These are phyloP conservation scores for Lithobates sylvaticus DNA, from an alignment of 2,797 vertebrate species.

Conservation along the genomic window DNA sequence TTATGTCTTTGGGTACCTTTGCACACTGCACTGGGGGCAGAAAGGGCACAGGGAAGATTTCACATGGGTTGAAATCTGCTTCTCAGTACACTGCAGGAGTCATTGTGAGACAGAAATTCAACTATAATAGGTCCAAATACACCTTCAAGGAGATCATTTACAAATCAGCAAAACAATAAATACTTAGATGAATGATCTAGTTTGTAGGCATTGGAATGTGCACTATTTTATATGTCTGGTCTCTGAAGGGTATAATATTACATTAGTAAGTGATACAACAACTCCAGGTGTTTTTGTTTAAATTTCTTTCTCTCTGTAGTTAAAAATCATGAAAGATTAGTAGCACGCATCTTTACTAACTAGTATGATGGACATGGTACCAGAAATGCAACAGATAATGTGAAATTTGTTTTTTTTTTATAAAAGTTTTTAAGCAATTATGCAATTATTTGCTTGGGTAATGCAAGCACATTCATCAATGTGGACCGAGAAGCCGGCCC, in stretches of 20 bases:
- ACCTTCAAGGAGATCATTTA: neutral
- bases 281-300: conserved; percentile 12
- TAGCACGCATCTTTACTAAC: neutral
- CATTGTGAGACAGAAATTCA: neutral
- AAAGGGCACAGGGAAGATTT: too few species aligned
- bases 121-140: neutral
- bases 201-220: neutral
- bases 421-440: conserved; percentile 70
- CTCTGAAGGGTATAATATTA: neutral
- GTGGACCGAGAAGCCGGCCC: neutral
- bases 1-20: neutral
- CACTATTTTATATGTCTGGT: neutral
- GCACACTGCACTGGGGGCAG: neutral
- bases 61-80: too few species aligned
- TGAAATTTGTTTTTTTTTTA: neutral
- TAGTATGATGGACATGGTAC: conserved; percentile 53
- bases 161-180: neutral
- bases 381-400: conserved; percentile 68
- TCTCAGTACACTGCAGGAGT: too few species aligned
- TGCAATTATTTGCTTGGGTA: conserved; percentile 66
- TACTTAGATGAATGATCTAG: neutral
- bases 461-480: conserved; percentile 69
- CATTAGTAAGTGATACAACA: neutral
- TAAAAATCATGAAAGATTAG: neutral
- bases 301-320: neutral